phyloP scores from a whole-genome alignment of 2,888 invertebrate species.

The Rotaria sp. region DNA sequence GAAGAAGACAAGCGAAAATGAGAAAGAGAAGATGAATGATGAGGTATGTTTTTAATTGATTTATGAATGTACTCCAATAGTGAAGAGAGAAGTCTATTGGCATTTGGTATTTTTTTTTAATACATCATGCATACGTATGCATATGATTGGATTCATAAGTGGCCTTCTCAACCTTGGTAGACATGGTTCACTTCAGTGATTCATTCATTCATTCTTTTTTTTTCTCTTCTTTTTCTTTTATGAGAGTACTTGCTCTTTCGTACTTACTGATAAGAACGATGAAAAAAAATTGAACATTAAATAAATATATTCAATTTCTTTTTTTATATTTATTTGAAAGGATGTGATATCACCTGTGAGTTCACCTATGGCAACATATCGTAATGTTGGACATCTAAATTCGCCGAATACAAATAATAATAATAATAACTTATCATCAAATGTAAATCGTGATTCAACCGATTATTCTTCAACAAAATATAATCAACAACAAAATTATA shows the following conservation, averaged over 20 bases:
- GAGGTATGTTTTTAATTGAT: constrained; percentile 2
- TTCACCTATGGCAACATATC: constrained; percentile 17
- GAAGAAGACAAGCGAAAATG: background rate
- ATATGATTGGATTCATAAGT: background rate
- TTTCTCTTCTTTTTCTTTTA: background rate
- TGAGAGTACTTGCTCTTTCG: background rate
- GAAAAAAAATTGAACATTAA: background rate
- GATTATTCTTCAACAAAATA: background rate
- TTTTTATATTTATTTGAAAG: background rate
- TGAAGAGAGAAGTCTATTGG: background rate
- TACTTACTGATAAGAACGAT: background rate
- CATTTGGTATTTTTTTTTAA: background rate
- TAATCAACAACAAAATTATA: background rate
- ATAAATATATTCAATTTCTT: background rate
- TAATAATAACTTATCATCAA: background rate
- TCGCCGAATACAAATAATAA: constrained; percentile 16
- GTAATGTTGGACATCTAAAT: background rate
- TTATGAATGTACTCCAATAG: background rate
- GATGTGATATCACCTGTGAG: background rate
- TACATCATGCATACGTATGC: background rate
- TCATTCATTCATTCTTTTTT: background rate
- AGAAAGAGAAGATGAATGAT: background rate
- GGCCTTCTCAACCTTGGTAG: background rate
- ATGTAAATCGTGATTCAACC: background rate
- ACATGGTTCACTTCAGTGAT: constrained; percentile 4